phyloP scores from a whole-genome alignment of 2,797 vertebrate genomes.

The Danio kyathit region DNA sequence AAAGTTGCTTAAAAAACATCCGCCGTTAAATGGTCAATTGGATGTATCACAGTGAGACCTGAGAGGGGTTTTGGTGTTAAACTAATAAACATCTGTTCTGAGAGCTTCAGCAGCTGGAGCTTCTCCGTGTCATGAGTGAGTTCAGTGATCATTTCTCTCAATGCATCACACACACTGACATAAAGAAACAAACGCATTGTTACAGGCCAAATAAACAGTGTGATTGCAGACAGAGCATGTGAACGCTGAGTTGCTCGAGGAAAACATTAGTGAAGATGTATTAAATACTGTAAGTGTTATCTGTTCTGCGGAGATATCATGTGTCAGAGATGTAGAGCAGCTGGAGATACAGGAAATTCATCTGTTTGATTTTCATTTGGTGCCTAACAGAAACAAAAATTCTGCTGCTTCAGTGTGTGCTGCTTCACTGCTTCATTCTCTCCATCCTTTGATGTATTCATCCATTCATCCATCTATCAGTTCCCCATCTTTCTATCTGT shows the following conservation, averaged over 20 bases:
- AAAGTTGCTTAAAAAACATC: too few relatives aligned
- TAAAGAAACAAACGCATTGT: constrained; percentile 68
- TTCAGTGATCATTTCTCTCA: constrained; percentile 46
- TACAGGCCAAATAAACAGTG: constrained; percentile 74
- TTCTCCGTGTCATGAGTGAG: constrained; percentile 27
- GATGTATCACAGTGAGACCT: background rate
- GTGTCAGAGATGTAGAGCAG: constrained; percentile 69
- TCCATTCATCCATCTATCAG: too few relatives aligned
- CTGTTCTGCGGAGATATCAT: constrained; percentile 59
- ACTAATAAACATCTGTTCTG: background rate
- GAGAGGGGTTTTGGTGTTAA: background rate
- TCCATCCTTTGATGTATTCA: too few relatives aligned
- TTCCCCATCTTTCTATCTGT: too few relatives aligned
- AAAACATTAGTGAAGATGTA: constrained; percentile 28
- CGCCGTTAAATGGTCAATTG: background rate
- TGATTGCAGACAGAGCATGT: constrained; percentile 28
- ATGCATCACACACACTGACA: constrained; percentile 63
- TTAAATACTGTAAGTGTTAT: constrained; percentile 45
- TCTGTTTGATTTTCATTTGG: constrained; percentile 64
- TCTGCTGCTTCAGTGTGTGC: background rate
- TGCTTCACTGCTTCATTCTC: too few relatives aligned
- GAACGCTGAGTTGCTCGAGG: constrained; percentile 36
- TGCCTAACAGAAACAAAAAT: constrained; percentile 1
- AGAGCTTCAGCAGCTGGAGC: constrained; percentile 27
- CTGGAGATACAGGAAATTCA: constrained; percentile 72